Base-by-base conservation (phyloP, 2,888 invertebrate genomes). In the Nipponacmea schrenckii region DNA sequence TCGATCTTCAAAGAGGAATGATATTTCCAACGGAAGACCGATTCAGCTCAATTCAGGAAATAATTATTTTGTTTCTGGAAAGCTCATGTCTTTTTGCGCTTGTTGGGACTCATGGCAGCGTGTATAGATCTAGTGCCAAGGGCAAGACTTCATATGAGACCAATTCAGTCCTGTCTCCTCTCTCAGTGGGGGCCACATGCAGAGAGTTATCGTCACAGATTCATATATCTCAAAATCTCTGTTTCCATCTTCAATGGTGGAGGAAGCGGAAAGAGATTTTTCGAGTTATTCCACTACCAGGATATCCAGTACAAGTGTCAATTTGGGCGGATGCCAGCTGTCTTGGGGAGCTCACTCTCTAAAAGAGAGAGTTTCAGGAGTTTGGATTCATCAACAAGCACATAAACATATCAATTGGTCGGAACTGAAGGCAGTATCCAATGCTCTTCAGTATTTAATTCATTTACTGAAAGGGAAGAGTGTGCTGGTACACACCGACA, bases 361-460 rank as follows among this genome's bases (percentile, higher is more conserved):
- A 8, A 7, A 50, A 20, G n/a, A 50, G 17, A 50, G 20, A 50
- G 50, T n/a, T 20, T 56, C 56, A 1, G 56, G 56, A 20, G 10
- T 56, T 20, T 56, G 20, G 56, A 14, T n/a, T 20, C 2, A 10
- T 1, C 12, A 10, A 10, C 20, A 56, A 14, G 8, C 8, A 5
- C 56, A 56, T n/a, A 56, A 56, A 12, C 56, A 56, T n/a, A 56
- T n/a, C n/a, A 20, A 56, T 56, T 56, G 56, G 56, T n/a, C n/a
- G 12, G n/a, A 56, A 56, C 56, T 56, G 8, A 20, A 20, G 14
- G 56, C 56, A 56, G 56, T 56, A 3, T 56, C n/a, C 56, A 56
- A 56, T 10, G 56, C 24, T 24, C 56, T 56, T 24, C n/a, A 56
- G 24, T n/a, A 8, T 7, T 20, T 56, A 7, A 8, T 56, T 56